These are phyloP conservation scores for Artemia sinica DNA, from an alignment of 2,888 invertebrate genomes.

Conservation along the genomic window DNA sequence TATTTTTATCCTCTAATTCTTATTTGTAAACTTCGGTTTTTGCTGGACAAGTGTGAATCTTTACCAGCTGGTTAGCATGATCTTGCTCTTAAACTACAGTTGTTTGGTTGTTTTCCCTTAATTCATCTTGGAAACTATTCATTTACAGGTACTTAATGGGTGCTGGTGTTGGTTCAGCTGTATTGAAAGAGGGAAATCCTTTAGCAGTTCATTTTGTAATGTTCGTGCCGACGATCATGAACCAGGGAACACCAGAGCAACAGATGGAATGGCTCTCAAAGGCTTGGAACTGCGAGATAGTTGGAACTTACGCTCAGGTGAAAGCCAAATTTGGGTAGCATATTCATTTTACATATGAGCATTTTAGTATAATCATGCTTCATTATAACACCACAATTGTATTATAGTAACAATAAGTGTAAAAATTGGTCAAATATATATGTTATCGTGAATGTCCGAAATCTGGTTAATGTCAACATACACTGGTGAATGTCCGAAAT, in stretches of 20 bases:
- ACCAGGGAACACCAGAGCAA: conserved; percentile 72
- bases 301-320: conserved; percentile 85
- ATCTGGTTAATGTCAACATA: too few relatives aligned
- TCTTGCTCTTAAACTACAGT: too few relatives aligned
- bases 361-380: too few relatives aligned
- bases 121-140: neutral
- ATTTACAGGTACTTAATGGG: conserved; percentile 46
- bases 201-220: conserved; percentile 67
- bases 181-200: conserved; percentile 53
- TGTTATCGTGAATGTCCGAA: too few relatives aligned
- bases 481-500: too few relatives aligned
- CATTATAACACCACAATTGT: neutral
- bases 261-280: conserved; percentile 68
- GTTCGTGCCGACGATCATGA: conserved; percentile 80
- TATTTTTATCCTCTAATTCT: too few relatives aligned
- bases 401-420: too few relatives aligned
- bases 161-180: conserved; percentile 48
- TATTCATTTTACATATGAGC: too few relatives aligned
- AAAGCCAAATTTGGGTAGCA: neutral
- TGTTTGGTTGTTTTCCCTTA: conserved; percentile 16
- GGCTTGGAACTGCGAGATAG: conserved; percentile 63
- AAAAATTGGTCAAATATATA: too few relatives aligned
- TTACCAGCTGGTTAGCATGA: too few relatives aligned
- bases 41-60: neutral
- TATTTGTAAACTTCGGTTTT: neutral